Conservation (phyloP, 2,113 vertebrate species). For the Salvator merianae region DNA sequence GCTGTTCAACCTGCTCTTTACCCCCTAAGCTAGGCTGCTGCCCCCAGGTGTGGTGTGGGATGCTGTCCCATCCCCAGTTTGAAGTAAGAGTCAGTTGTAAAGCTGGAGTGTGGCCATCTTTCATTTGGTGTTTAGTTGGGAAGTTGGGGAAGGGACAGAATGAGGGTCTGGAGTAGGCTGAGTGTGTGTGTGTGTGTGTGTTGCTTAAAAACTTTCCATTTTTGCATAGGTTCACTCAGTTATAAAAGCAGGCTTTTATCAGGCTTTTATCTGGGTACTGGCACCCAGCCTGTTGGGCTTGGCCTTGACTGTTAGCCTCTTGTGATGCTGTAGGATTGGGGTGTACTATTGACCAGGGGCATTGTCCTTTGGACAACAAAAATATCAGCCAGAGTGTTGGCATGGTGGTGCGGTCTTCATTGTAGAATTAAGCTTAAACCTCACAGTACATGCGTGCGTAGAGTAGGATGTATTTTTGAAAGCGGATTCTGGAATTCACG, state of each 20-base stretch:
- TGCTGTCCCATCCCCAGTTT: not conserved
- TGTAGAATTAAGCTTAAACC: not conserved
- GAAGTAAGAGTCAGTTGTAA: not conserved
- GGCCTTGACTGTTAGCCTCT: not conserved
- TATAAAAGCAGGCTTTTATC: not conserved
- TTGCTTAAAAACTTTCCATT: not conserved
- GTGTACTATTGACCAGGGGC: not conserved
- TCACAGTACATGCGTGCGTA: not conserved
- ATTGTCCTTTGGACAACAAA: slow-evolving; percentile 12
- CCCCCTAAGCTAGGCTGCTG: not conserved
- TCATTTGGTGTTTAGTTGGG: not conserved
- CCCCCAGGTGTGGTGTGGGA: not conserved
- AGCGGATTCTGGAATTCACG: not conserved
- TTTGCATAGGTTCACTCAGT: not conserved
- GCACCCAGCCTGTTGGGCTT: not conserved
- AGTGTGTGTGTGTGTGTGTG: not conserved
- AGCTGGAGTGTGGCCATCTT: not conserved
- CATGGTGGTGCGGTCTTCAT: not conserved
- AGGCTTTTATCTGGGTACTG: not conserved
- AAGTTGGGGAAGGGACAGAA: not conserved
- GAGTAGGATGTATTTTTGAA: not conserved
- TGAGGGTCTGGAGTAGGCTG: not conserved
- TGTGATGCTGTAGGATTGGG: not conserved
- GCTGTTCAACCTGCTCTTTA: not conserved
- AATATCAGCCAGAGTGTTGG: not conserved